These are phyloP conservation scores for Prolemur simus DNA, from an alignment of 2,113 vertebrate genomes.

Conservation along the genomic window DNA sequence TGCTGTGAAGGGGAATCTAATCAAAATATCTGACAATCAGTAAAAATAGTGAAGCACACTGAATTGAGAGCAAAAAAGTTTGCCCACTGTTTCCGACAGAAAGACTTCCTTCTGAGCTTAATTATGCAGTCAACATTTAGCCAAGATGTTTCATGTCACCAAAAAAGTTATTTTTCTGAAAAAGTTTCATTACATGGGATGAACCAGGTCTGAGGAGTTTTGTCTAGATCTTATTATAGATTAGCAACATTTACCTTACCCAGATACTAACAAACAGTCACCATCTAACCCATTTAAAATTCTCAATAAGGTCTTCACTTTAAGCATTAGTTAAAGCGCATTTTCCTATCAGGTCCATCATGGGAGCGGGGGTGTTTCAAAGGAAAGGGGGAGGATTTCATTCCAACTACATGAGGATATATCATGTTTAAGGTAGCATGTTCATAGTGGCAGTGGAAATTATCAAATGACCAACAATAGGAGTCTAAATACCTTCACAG, in stretches of 20 bases:
- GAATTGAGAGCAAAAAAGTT: not conserved
- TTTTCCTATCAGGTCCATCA: not conserved
- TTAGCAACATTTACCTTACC: not conserved
- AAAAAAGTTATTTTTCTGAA: not conserved
- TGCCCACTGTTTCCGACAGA: not conserved
- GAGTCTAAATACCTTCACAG: not conserved
- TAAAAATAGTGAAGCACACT: not conserved
- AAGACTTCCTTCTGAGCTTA: not conserved
- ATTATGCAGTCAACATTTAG: not conserved
- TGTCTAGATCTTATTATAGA: not conserved
- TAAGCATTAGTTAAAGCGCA: not conserved
- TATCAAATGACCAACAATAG: not conserved
- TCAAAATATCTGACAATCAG: not conserved
- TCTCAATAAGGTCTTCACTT: not conserved
- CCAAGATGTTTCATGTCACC: not conserved
- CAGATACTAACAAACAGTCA: not conserved
- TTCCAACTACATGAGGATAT: not conserved
- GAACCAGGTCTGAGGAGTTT: not conserved
- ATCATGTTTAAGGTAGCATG: not conserved
- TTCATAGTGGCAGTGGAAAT: not conserved
- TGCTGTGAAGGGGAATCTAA: not conserved
- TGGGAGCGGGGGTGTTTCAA: not conserved
- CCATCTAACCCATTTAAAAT: not conserved
- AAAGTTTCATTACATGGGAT: not conserved
- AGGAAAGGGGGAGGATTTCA: not conserved